Base-by-base conservation (phyloP, 2,113 vertebrate species). In the Oostethus manadensis region DNA sequence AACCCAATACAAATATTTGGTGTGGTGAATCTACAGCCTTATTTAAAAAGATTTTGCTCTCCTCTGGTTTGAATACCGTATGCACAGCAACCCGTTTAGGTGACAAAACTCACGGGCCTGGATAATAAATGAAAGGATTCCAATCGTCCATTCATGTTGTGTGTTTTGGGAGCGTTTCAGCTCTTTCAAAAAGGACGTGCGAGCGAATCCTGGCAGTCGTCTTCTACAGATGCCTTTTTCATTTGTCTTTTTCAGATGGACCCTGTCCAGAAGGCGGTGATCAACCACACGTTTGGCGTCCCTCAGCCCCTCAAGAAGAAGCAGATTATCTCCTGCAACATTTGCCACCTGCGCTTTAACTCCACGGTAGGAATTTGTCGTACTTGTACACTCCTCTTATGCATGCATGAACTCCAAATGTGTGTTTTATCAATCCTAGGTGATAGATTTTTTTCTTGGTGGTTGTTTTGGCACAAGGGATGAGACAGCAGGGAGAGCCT, bases 291-390 rank as follows among this genome's bases (percentile, higher is more conserved):
- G 0, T 99, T 99, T 1, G 97, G 97, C 0, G 77, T 96, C 77
- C 93, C 96, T 1, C 78, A 93, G 64, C 92, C 93, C n/a, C 84
- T 88, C 68, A 98, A 94, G 91, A 97, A 98, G 91, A 99, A 96
- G 87, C 94, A 95, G 80, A 93, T 97, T 77, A 97, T 99, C 89
- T 98, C 95, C 83, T 99, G 97, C 86, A 98, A 99, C 90, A 96
- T 98, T 90, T 99, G 97, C 87, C 97, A 99, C 83, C 92, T 98
- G 81, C 92, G 93, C 77, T 98, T 99, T 91, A 99, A 99, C 91
- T 99, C 97, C 0, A 92, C 93, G 64, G 97, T 98, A 76, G 94
- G 94, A 73, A 58, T 46, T 23, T 58, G 38, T 54, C 20, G 17
- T 18, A 49, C 44, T 38, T 29, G 11, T 42, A 42, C 38, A 66